Base-by-base conservation (phyloP, 2,113 vertebrate species). In the Aramus guarauna region DNA sequence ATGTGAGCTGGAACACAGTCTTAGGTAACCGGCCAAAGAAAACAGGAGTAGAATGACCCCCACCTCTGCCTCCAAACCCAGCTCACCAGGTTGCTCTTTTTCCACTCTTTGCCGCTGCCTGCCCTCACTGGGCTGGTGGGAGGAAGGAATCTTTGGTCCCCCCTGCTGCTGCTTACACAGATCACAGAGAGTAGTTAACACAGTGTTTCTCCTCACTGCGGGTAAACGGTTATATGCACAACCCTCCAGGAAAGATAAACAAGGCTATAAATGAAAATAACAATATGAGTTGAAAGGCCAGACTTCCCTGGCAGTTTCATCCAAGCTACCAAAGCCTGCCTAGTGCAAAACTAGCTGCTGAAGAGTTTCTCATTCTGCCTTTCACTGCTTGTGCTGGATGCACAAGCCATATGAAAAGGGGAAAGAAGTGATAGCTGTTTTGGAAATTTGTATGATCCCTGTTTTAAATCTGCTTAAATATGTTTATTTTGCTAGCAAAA, bases 401-500 rank as follows among this genome's bases (percentile, higher is more conserved):
- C 29, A 69, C 9, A 41, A 83, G 64, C 69, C 20, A 21, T 39
- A 69, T 6, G 24, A 71, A 83, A 79, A 92, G 11, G 15, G 30
- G 39, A 92, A 83, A 72, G 30, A 47, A 83, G 8, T 9, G 21
- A 76, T 11, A 88, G 59, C 22, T 71, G 45, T 23, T 94, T 76
- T 76, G 48, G 60, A 92, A 81, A 89, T 89, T 12, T 30, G 50
- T 12, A 62, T 15, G 14, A 74, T 59, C 53, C 4, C 18, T 90
- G 34, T 2, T 53, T 94, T 92, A 59, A 19, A 92, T 60, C 63
- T 80, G 45, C 52, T 86, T 69, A 56, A 89, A 81, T 89, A n/a
- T 81, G 68, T 86, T 81, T 67, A 50, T 91, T 96, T 96, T 89
- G 64, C 48, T 53, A 87, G 56, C 74, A 86, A 92, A 77, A 48